A percentile compares a stretch with the other conserved stretches of the same genome.
Conservation (phyloP, 2,113 vertebrate genomes). For the Peromyscus californicus region DNA sequence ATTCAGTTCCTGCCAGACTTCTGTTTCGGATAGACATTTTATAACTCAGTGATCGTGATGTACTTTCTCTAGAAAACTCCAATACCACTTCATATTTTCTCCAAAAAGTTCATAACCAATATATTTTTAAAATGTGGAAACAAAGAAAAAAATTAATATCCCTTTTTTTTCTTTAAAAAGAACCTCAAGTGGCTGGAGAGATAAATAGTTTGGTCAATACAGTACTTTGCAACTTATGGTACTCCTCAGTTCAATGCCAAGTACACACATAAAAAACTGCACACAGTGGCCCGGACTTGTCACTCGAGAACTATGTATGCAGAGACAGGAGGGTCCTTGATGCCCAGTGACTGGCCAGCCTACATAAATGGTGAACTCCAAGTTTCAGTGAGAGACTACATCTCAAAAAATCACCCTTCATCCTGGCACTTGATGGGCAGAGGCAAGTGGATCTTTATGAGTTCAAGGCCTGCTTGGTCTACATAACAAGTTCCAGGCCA, state of each 20-base stretch:
- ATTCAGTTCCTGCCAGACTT: not conserved
- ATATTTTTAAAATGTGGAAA: not conserved
- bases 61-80: slow-evolving; percentile 51
- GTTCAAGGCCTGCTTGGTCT: not conserved
- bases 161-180: not conserved
- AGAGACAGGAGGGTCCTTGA: not conserved
- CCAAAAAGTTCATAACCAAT: slow-evolving; percentile 46
- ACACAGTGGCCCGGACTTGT: not conserved
- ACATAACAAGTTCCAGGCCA: not conserved
- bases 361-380: not conserved
- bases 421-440: not conserved
- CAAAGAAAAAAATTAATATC: not conserved
- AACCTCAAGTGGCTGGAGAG: not conserved
- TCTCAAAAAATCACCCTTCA: no score
- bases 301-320: not conserved
- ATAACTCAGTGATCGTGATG: slow-evolving; percentile 27
- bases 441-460: not conserved
- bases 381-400: not conserved
- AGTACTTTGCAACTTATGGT: not conserved
- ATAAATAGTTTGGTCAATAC: not conserved
- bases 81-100: slow-evolving; percentile 13
- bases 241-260: not conserved
- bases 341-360: not conserved
- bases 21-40: slow-evolving; percentile 9
- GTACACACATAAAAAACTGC: not conserved